Percentiles rank a stretch among this genome's conserved stretches.
phyloP scores from a whole-genome alignment of 2,888 invertebrate species.

The Tolmerus cingulatus region DNA sequence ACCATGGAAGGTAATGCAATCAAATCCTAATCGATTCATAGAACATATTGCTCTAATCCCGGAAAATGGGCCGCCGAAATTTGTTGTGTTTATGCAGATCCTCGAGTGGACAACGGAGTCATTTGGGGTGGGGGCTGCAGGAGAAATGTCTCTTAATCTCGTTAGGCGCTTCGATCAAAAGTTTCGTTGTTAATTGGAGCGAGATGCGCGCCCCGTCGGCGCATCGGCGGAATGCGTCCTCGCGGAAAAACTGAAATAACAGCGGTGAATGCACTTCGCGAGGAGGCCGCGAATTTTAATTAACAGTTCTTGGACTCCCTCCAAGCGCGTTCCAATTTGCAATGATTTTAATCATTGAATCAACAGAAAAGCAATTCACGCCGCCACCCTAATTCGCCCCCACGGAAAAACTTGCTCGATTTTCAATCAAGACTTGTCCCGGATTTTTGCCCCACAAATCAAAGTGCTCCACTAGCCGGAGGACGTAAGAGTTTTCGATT shows the following conservation, averaged over 20 bases:
- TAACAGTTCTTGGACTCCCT: neutral
- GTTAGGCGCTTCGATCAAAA: neutral
- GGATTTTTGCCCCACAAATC: slow-evolving; percentile 29
- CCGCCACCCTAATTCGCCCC: neutral
- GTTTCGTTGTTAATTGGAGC: neutral
- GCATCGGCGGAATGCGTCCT: neutral
- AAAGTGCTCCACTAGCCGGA: neutral
- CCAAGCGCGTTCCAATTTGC: neutral
- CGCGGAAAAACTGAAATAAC: neutral
- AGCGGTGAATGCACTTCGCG: neutral
- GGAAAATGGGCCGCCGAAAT: neutral
- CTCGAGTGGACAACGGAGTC: neutral
- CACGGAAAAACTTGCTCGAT: neutral
- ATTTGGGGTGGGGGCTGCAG: neutral
- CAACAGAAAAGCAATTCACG: slow-evolving; percentile 31
- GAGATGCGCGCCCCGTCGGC: neutral
- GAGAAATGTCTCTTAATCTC: neutral
- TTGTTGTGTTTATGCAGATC: neutral
- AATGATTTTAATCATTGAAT: slow-evolving; percentile 27
- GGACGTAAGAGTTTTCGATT: slow-evolving; percentile 25
- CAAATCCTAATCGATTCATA: neutral
- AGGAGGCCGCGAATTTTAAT: slow-evolving; percentile 16
- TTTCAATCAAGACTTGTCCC: slow-evolving; percentile 36
- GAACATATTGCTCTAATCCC: neutral
- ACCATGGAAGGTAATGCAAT: neutral